phyloP scores from a whole-genome alignment of 2,888 invertebrate genomes.

The Drosophila barbarae region DNA sequence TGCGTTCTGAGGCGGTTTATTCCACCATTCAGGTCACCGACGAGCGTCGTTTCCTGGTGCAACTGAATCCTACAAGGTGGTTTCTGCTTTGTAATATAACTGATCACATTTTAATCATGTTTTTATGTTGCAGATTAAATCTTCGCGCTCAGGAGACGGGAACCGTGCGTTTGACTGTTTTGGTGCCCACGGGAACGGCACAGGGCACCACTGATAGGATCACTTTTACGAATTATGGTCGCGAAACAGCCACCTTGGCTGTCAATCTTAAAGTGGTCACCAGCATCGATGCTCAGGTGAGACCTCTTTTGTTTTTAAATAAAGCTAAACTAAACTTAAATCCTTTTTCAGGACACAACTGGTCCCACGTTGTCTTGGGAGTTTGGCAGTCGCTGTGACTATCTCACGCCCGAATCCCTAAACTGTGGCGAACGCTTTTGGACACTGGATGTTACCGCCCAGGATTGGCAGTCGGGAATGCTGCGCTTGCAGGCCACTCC shows the following conservation, averaged over 20 bases:
- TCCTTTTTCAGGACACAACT: constrained; percentile 80
- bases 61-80: constrained; percentile 82
- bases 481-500: constrained; percentile 83
- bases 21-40: constrained; percentile 83
- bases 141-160: constrained; percentile 80
- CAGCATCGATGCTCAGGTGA: constrained; percentile 73
- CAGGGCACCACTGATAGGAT: constrained; percentile 83
- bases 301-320: not conserved
- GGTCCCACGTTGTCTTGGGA: constrained; percentile 83
- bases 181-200: constrained; percentile 80
- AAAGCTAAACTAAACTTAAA: not conserved
- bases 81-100: constrained; percentile 52
- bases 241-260: constrained; percentile 78
- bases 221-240: constrained; percentile 82
- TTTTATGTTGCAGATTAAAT: constrained; percentile 58
- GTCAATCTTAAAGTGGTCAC: constrained; percentile 79
- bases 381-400: constrained; percentile 84
- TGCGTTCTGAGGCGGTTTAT: constrained; percentile 81
- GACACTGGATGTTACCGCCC: constrained; percentile 85
- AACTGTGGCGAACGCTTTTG: constrained; percentile 85
- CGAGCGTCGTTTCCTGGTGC: constrained; percentile 82
- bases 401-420: constrained; percentile 78
- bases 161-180: constrained; percentile 82
- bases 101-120: not conserved
- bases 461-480: constrained; percentile 85